Evolutionary conservation across 1,140 invertebrate genomes (phyloP).

Genomic region (Aphis craccivora): DNA sequence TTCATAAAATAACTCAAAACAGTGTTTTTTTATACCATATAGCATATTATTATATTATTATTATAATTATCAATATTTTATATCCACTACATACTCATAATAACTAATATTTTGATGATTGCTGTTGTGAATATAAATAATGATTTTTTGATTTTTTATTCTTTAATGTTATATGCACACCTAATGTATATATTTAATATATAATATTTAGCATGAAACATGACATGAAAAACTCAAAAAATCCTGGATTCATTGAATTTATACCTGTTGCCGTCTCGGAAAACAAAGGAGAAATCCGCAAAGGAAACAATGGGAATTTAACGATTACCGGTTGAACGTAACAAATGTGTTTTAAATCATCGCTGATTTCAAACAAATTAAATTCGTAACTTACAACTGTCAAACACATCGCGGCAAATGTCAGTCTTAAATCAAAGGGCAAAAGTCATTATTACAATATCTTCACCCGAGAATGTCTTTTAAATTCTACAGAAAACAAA

Average conservation of each 20-base stretch:
- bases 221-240: constrained; percentile 34
- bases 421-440: background rate
- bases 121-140: background rate
- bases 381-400: background rate
- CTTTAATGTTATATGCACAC: too few species aligned
- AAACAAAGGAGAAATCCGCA: constrained; percentile 29
- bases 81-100: background rate
- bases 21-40: background rate
- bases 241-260: constrained; percentile 34
- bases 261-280: background rate
- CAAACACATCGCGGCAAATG: background rate
- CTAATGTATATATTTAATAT: background rate
- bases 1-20: too few species aligned
- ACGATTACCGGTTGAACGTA: constrained; percentile 33
- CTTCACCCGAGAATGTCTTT: background rate
- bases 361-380: background rate
- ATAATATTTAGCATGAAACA: constrained; percentile 46
- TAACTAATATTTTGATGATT: background rate
- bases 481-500: background rate
- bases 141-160: background rate
- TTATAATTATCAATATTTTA: background rate
- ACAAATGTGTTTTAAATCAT: background rate
- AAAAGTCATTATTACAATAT: background rate
- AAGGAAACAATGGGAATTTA: constrained; percentile 45
- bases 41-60: background rate